Conservation (phyloP, 2,113 vertebrate genomes). For the Notechis scutatus region DNA sequence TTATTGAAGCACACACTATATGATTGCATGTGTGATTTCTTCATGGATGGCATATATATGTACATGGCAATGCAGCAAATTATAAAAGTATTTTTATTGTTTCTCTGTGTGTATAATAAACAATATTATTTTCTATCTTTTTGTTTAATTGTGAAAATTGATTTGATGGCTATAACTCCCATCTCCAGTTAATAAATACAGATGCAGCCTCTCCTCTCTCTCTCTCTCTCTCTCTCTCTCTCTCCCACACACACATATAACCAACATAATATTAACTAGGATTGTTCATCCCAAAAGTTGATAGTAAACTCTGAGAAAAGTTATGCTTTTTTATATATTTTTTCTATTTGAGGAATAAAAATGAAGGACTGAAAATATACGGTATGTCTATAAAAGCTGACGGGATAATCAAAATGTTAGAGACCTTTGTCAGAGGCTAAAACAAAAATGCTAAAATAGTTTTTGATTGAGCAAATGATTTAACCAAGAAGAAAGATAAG, state of each 20-base stretch:
- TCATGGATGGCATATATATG: not conserved
- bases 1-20: not conserved
- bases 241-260: not conserved
- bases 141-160: not conserved
- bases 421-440: not conserved
- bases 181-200: not conserved
- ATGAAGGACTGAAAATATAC: not conserved
- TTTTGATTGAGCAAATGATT: not conserved
- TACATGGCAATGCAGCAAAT: not conserved
- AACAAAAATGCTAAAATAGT: not conserved
- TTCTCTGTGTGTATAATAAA: not conserved
- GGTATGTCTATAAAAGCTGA: no score
- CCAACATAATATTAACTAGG: not conserved
- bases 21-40: not conserved
- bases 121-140: not conserved
- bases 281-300: not conserved
- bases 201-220: not conserved
- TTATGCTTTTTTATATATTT: not conserved
- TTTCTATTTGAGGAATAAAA: not conserved
- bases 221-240: not conserved
- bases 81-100: not conserved
- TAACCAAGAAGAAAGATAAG: not conserved
- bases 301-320: not conserved
- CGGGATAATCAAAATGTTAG: not conserved
- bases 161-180: not conserved